Base-by-base conservation (phyloP, 2,113 vertebrate genomes). In the Pica pica region DNA sequence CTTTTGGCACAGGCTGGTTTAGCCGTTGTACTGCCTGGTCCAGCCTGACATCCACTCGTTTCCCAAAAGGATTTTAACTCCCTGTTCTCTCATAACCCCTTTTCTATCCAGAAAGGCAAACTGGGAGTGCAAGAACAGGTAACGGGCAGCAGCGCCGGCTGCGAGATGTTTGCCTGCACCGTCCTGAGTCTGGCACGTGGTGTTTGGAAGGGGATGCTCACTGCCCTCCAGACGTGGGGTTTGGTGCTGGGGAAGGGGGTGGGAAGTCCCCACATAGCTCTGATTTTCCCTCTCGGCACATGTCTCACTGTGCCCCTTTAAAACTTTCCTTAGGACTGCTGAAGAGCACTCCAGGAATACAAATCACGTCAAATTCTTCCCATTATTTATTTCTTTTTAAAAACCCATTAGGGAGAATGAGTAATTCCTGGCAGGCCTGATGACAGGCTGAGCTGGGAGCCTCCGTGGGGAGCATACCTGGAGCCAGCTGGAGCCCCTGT, bases 341-440 rank as follows among this genome's bases (percentile, higher is more conserved):
- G 91, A 90, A 95, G 91, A 96, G 92, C 83, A 78, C 83, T 94
- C 91, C 97, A 97, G 95, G 92, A 95, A 95, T 90, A 90, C 93
- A 96, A 96, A 96, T 86, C 46, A 47, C 24, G 60, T 87, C 74
- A 95, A 97, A 90, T 84, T 97, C 83, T 96, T 96, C 96, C 89
- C 31, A 3, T 59, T 96, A 97, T 97, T 98, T 97, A 97, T 97
- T 94, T 86, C 75, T 96, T 97, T 97, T 97, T 97, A 97, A 97
- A 97, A 95, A 94, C 88, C 60, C 95, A 67, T 97, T 97, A 97
- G 97, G 90, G 95, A 97, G 87, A 92, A 95, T 96, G 89, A 97
- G 92, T 97, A 96, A 98, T 96, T 97, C 95, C 92, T 96, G 96
- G 97, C 96, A 96, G 93, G 70, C 70, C 73, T 16, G 21, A 71